Base-by-base conservation (phyloP, 2,113 vertebrate species). In the Riparia riparia region DNA sequence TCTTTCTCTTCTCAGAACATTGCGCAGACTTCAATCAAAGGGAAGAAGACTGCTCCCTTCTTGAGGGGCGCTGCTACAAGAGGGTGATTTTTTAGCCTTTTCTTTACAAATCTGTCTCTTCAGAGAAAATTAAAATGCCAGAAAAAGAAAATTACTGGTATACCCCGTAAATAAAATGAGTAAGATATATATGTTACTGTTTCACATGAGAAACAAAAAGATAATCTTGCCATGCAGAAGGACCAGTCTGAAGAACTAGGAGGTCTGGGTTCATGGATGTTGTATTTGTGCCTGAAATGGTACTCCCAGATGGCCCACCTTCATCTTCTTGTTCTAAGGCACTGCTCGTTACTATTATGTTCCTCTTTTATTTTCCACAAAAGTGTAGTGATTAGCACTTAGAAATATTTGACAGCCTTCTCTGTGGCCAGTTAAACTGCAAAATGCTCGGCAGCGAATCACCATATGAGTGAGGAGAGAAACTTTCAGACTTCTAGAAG, bases 311-410 rank as follows among this genome's bases (percentile, higher is more conserved):
- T 9, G 39, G 60, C 32, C n/a, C n/a, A 39, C 34, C 56, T 70
- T 81, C 77, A 68, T 66, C 42, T 54, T 81, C 51, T 63, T 92
- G 12, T 92, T 94, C 86, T 47, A 51, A 51, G 80, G 60, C 44
- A 60, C 69, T n/a, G 22, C 66, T 92, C 3, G 0, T 89, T 95
- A n/a, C 69, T 76, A 45, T 95, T 95, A 64, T 16, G 70, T 20
- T n/a, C 44, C 44, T 86, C 69, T 92, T 95, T 92, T 71, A 82
- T 91, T 87, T 84, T 71, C 19, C 86, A 95, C 83, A 95, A 89
- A 97, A 89, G 91, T 32, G 45, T 24, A 63, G 28, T 94, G 91
- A 97, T 95, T 95, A 90, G 80, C 44, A 81, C 86, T 89, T 32
- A n/a, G 91, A 91, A 94, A 81, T 71, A 94, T 91, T 94, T 91